phyloP scores from a whole-genome alignment of 2,888 invertebrate species.

The Microdon myrmicae region DNA sequence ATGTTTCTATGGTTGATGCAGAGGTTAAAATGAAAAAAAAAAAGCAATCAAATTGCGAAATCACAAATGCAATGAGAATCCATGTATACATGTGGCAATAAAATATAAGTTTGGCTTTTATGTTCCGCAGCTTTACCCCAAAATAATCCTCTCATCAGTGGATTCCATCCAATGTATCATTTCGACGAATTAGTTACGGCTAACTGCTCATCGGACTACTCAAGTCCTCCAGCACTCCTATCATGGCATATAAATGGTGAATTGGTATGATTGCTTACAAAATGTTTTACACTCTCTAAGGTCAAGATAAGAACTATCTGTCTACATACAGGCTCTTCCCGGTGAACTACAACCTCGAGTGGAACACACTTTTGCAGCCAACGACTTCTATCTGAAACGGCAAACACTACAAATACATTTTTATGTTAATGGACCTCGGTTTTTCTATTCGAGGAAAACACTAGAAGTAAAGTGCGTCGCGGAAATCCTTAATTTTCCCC shows the following conservation, averaged over 20 bases:
- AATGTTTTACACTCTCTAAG: not conserved
- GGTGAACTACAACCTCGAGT: constrained; percentile 54
- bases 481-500: constrained; percentile 53
- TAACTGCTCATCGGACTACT: constrained; percentile 57
- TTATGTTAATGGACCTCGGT: constrained; percentile 54
- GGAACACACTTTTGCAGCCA: constrained; percentile 54
- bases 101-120: not conserved
- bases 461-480: constrained; percentile 56
- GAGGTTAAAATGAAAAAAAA: too few relatives aligned
- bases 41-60: too few relatives aligned
- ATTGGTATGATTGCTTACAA: constrained; percentile 45
- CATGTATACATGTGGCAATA: not conserved
- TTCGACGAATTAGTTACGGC: constrained; percentile 55
- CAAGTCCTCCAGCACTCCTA: constrained; percentile 55
- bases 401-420: constrained; percentile 55
- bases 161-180: constrained; percentile 51
- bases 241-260: constrained; percentile 56
- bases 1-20: too few relatives aligned
- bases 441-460: constrained; percentile 45
- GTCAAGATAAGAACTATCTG: not conserved
- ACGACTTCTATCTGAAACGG: constrained; percentile 54
- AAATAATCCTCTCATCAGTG: constrained; percentile 55
- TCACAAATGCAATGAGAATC: not conserved
- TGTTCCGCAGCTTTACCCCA: constrained; percentile 53
- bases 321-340: constrained; percentile 45